Base-by-base conservation (phyloP, 2,888 invertebrate genomes). In the Gryllus longicercus region DNA sequence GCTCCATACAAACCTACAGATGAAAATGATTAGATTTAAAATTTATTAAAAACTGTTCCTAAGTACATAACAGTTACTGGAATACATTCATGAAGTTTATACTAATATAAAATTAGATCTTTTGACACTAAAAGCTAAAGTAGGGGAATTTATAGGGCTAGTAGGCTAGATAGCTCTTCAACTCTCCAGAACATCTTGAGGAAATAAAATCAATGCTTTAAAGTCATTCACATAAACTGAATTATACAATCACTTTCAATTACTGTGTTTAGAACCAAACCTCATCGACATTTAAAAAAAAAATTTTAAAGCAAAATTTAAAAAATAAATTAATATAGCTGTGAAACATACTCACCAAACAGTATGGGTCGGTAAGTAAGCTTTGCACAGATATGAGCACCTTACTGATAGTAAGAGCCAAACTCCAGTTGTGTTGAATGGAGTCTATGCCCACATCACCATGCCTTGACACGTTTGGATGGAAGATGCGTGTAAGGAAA, bases 361-460 rank as follows among this genome's bases (percentile, higher is more conserved):
- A 95, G 85, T 94, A 96, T 0, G 97, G 96, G 88, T 97, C 97
- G 0, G 96, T 96, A 81, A 96, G 90, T 81, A 96, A 89, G 84
- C 95, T 95, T 89, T 96, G 96, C 83, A 96, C 93, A 79, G 95
- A 96, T 82, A 96, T 92, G 84, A 96, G 91, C 81, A 96, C 93
- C 86, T 96, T 97, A 83, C 95, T 94, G 85, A 97, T 93, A 75
- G 97, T 97, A 83, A 97, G 88, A 1, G 96, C 97, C 82, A 97
- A 88, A n/a, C 96, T 96, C 97, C 97, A 98, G 88, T 98, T 98
- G 88, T 96, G 95, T 85, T 96, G 95, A 84, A 98, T 96, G 14
- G 96, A 96, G 89, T 98, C 97, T 83, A 98, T 94, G 81, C 98
- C 97, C 78, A 98, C 96, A 88, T 97, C 97, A 3, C 97, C 97